Evolutionary conservation across 1,140 invertebrate genomes (phyloP), one percentile per base, ranked within the genome.

Genomic region (Hylaeus anthracinus): DNA sequence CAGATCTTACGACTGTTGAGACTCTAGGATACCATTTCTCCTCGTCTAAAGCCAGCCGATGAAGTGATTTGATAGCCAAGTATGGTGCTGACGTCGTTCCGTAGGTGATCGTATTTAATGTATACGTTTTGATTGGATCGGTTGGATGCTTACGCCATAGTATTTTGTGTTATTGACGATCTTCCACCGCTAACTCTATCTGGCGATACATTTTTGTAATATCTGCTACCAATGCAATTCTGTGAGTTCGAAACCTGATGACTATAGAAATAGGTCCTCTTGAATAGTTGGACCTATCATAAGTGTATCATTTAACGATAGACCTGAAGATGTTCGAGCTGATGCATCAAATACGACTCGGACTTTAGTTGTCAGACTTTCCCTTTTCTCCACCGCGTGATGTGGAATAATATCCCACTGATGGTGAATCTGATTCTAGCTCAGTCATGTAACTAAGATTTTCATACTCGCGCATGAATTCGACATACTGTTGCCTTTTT

Each of bases 401-500:
- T 51, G 48, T 8, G 48, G 48, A 51, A 51, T 51, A 51, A 51
- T 51, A 51, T 51, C 48, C 48, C 8, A 5, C 48, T 1, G 48
- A 51, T 51, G 4, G 4, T 5, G 48, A 5, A 8, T 8, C 4
- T 5, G 8, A 51, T 51, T 51, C 48, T 5, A 51, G 4, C 48
- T 58, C 15, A 2, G 14, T 45, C 55, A 71, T 71, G 10, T 71
- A 55, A 71, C 55, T 55, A 0, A 71, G n/a, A 3, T 15, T 10
- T 43, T 71, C 55, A 3, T 71, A 71, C 5, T 71, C 41, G 15
- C 55, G 15, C 14, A 71, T 58, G 10, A 71, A 71, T 3, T 14
- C 8, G 5, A 51, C 41, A n/a, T 92, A 93, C 72, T 82, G 43
- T 53, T 81, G 2, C 72, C 86, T 85, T 39, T 92, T 81, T 3